These are phyloP conservation scores for Eurois occulta DNA, from an alignment of 2,888 invertebrate genomes.

Conservation along the genomic window DNA sequence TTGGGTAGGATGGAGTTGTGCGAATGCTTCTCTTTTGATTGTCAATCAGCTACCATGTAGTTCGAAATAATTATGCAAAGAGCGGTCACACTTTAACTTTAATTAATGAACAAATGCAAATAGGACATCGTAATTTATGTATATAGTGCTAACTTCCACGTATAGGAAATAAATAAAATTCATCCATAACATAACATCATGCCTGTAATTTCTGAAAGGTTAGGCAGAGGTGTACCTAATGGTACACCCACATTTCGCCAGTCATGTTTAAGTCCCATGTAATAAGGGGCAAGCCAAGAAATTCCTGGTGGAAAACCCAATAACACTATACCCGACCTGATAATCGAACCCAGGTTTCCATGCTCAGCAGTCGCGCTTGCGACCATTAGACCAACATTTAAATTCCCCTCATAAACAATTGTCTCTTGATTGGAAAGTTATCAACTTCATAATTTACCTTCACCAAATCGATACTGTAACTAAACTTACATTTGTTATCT, in stretches of 20 bases:
- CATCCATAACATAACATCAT: too few species aligned
- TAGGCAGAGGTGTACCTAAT: too few species aligned
- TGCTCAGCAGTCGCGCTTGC: too few species aligned
- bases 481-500: constrained; percentile 15
- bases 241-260: too few species aligned
- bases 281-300: too few species aligned
- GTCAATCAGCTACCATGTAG: constrained; percentile 25
- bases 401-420: constrained; percentile 4
- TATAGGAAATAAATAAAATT: neutral
- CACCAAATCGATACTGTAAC: constrained; percentile 8
- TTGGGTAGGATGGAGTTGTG: constrained; percentile 10
- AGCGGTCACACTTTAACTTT: neutral
- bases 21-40: constrained; percentile 19
- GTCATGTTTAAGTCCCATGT: too few species aligned
- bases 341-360: too few species aligned
- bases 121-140: neutral
- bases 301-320: too few species aligned
- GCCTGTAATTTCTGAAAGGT: too few species aligned
- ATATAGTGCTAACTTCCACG: neutral
- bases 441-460: neutral
- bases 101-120: neutral
- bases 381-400: neutral
- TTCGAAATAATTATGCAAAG: constrained; percentile 11
- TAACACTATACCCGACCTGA: too few species aligned
- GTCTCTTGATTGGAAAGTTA: neutral